These are phyloP conservation scores for Melanostoma scalare DNA, from an alignment of 2,888 invertebrate genomes.

Conservation along the genomic window DNA sequence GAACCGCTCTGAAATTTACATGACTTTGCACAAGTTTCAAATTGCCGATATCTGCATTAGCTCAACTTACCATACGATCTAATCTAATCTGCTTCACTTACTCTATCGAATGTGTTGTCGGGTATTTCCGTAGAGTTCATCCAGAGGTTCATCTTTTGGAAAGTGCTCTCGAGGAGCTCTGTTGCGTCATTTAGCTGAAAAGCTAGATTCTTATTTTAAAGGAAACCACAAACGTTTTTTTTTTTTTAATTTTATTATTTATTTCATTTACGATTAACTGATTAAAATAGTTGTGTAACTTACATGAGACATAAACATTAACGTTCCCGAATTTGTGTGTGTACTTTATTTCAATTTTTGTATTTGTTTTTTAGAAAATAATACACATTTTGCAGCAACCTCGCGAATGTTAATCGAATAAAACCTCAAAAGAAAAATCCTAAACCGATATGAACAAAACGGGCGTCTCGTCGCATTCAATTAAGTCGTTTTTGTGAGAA, in stretches of 20 bases:
- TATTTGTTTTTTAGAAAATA: slow-evolving; percentile 25
- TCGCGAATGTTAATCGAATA: slow-evolving; percentile 18
- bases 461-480: slow-evolving; percentile 24
- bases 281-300: slow-evolving; percentile 62
- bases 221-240: no score
- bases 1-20: no score
- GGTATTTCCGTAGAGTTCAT: no score
- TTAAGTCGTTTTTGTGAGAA: slow-evolving; percentile 29
- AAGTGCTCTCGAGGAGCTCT: no score
- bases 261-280: slow-evolving; percentile 42
- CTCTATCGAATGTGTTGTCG: no score
- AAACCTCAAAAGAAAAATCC: slow-evolving; percentile 18
- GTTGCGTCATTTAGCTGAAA: no score
- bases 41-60: no score
- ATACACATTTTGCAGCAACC: slow-evolving; percentile 30
- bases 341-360: slow-evolving; percentile 33
- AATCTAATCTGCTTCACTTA: no score
- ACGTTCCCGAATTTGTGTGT: slow-evolving; percentile 40
- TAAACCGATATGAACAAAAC: slow-evolving; percentile 36
- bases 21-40: no score
- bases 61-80: no score
- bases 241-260: slow-evolving; percentile 29
- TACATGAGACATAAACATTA: slow-evolving; percentile 65
- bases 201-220: no score
- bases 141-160: no score